Conservation (phyloP, 2,797 vertebrate genomes). For the Apogon talboti region DNA sequence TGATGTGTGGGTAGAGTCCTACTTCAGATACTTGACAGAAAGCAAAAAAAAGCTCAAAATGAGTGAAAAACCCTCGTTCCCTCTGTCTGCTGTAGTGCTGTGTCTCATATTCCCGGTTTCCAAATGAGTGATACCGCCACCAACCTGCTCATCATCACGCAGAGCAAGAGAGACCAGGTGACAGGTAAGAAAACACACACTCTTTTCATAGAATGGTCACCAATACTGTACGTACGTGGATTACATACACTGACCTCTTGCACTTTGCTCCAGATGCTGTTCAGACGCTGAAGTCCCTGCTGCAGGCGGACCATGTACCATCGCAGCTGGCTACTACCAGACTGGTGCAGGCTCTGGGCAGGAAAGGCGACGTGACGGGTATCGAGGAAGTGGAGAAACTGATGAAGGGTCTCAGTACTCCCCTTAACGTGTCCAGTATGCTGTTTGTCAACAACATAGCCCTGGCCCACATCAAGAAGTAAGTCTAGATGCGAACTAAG, state of each 20-base stretch:
- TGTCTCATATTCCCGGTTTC: constrained; percentile 35
- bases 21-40: too few species aligned
- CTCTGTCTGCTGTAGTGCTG: constrained; percentile 51
- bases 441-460: constrained; percentile 87
- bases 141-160: constrained; percentile 64
- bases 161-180: constrained; percentile 50
- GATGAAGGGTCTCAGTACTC: constrained; percentile 52
- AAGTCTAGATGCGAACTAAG: constrained; percentile 58
- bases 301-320: constrained; percentile 78
- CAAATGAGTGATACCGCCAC: constrained; percentile 38
- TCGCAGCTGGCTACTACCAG: constrained; percentile 67
- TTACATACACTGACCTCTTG: not conserved
- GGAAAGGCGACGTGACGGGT: constrained; percentile 80
- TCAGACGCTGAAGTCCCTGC: constrained; percentile 75
- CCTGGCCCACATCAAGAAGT: constrained; percentile 89
- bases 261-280: constrained; percentile 83
- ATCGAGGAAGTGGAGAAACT: constrained; percentile 83
- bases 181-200: constrained; percentile 46
- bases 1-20: too few species aligned
- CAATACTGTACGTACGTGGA: too few species aligned
- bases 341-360: constrained; percentile 83
- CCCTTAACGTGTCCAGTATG: constrained; percentile 81
- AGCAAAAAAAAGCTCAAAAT: too few species aligned
- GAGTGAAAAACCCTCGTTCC: not conserved
- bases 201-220: too few species aligned